These are phyloP conservation scores for Lagocephalus sceleratus DNA, from an alignment of 2,797 vertebrate species.

Conservation along the genomic window DNA sequence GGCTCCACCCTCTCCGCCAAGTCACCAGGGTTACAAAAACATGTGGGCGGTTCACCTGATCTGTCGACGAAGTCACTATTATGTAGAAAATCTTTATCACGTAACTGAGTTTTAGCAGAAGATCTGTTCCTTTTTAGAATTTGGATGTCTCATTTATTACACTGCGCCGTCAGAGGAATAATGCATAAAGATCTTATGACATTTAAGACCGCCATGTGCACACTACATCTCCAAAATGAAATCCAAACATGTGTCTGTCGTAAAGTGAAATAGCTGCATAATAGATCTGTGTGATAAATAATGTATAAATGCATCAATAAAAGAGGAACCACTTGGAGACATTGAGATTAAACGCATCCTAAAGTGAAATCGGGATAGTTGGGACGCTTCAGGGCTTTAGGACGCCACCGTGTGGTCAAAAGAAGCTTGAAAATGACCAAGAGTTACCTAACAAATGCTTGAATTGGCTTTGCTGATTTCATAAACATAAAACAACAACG, in stretches of 20 bases:
- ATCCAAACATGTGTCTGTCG: too few relatives aligned
- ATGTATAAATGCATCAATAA: too few relatives aligned
- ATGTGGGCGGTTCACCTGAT: not conserved
- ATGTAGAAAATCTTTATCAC: not conserved
- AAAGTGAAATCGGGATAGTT: not conserved
- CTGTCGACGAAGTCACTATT: too few relatives aligned
- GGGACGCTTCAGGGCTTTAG: not conserved
- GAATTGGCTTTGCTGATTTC: not conserved
- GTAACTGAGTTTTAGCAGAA: not conserved
- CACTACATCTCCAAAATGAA: too few relatives aligned
- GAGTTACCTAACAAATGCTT: not conserved
- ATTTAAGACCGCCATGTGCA: too few relatives aligned
- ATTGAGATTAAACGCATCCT: too few relatives aligned
- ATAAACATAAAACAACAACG: not conserved
- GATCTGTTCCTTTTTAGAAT: too few relatives aligned
- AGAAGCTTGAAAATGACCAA: not conserved
- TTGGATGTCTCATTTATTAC: too few relatives aligned
- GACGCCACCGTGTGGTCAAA: constrained; percentile 36
- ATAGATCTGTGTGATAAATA: too few relatives aligned
- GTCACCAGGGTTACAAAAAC: constrained; percentile 49
- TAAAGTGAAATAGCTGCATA: too few relatives aligned
- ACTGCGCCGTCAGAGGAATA: not conserved
- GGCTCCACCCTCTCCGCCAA: constrained; percentile 42
- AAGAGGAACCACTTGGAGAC: too few relatives aligned
- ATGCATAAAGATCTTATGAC: not conserved